Base-by-base conservation (phyloP, 2,888 invertebrate species). In the Drosophila seclusa region DNA sequence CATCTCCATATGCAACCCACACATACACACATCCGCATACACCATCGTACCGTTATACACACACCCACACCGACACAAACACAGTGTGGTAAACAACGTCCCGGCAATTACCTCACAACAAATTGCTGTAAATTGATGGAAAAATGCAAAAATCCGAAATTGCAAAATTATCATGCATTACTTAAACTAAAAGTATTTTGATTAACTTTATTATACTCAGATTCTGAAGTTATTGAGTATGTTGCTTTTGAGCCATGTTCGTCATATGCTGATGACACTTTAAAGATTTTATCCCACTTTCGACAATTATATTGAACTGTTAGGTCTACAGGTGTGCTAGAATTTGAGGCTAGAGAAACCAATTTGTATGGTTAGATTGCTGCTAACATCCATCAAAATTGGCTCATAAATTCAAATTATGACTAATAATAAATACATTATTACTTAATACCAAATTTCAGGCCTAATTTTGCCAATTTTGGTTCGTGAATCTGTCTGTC, bases 111-210 rank as follows among this genome's bases (percentile, higher is more conserved):
- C 48, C 31, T 55, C 61, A 34, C 24, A 71, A 38, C 16, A 32
- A 60, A 21, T 79, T 55, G 57, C 65, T 52, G 66, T 66, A 76
- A 79, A 76, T 80, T 79, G 69, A 61, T 63, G 59, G 52, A 63
- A 73, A 76, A 76, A 68, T 69, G 82, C 65, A 73, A 62, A 79
- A 82, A 64, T 73, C 71, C 67, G 65, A 64, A 79, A 82, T 59
- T 73, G 75, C 73, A 54, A 71, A 82, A 80, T 82, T 76, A 79
- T 69, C 50, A 50, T 36, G 48, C 63, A 76, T 76, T 73, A 73
- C 62, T 64, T 55, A 57, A 29, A 53, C 24, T 11, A 42, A 11
- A 42, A 45, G 1, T 54, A 27, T 54, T 18, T 18, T 11, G 10
- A 18, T 6, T 6, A 21, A 24, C 53, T 32, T 36, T 6, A 42